Conservation (phyloP, 2,797 vertebrate species). For the Alauda arvensis region DNA sequence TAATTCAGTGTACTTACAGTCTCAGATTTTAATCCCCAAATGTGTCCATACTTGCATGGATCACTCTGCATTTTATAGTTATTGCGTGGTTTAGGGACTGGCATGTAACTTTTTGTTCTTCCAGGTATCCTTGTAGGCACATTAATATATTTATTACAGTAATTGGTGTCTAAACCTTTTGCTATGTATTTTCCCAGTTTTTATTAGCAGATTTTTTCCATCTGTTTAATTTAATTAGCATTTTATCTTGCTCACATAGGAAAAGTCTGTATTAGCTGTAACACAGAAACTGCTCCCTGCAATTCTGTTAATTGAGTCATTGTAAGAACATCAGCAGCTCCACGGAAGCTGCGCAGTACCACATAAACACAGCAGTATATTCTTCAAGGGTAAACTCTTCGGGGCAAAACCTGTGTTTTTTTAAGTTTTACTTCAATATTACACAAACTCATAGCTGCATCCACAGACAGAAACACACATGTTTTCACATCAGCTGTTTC, state of each 20-base stretch:
- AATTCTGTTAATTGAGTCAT: constrained; percentile 26
- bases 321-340: background rate
- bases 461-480: background rate
- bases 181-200: background rate
- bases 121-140: background rate
- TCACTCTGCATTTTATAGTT: background rate
- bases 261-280: background rate
- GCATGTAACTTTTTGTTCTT: background rate
- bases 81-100: background rate
- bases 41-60: background rate
- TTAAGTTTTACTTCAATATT: background rate
- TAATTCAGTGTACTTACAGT: background rate
- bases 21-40: background rate
- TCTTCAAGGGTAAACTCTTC: background rate
- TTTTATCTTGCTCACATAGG: background rate
- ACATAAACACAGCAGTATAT: background rate
- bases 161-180: background rate
- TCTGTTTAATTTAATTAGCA: background rate
- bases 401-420: background rate
- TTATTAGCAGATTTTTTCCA: background rate
- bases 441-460: background rate
- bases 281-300: background rate
- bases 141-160: background rate
- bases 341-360: background rate
- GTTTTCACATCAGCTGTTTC: background rate